Conservation (phyloP, 2,113 vertebrate species). For the Toxotes chatareus region DNA sequence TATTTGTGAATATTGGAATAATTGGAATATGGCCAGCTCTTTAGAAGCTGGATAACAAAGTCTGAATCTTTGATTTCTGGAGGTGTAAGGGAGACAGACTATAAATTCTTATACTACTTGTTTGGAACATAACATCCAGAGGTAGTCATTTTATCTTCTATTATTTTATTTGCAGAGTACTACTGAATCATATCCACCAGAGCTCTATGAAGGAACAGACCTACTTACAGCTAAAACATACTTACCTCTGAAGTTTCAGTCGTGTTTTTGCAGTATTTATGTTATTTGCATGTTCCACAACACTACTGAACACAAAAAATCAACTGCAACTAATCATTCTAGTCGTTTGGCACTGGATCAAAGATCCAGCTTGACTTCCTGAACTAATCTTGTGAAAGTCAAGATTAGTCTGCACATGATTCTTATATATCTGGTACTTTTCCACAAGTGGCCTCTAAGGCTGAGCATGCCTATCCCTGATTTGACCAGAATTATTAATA, state of each 20-base stretch:
- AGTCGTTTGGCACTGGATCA: background rate
- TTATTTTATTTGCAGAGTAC: background rate
- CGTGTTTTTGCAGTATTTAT: background rate
- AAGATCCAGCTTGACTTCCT: background rate
- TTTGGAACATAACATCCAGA: no score
- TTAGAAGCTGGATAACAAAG: background rate
- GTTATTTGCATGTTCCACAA: background rate
- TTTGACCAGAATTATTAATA: no score
- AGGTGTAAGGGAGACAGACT: no score
- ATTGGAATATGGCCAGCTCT: background rate
- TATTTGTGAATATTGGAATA: background rate
- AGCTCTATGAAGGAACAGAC: no score
- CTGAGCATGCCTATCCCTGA: no score
- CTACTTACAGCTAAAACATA: no score
- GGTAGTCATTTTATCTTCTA: no score
- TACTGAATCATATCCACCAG: background rate
- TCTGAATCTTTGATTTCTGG: background rate
- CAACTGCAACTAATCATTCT: background rate
- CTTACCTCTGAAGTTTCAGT: background rate
- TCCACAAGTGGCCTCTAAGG: no score
- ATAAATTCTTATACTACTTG: no score
- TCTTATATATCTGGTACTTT: no score
- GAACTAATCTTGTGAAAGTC: background rate
- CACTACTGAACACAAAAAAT: background rate
- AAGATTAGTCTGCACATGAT: background rate